Base-by-base conservation (phyloP, 1,140 invertebrate genomes). In the Trissolcus basalis region DNA sequence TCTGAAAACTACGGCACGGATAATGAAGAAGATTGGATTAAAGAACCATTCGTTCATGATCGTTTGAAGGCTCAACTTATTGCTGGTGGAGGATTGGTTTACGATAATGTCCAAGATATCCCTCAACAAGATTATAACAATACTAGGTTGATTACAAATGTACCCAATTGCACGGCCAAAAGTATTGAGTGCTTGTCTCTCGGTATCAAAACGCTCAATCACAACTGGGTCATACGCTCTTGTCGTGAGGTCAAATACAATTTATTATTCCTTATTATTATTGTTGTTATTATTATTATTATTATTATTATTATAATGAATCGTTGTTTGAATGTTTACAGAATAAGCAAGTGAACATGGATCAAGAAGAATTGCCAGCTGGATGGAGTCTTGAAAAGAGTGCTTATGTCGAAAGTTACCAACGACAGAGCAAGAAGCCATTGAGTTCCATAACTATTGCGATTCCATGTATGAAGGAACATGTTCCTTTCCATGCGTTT, bases 91-190 rank as follows among this genome's bases (percentile, higher is more conserved):
- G 91, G 90, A 0, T 83, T 83, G 7, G 85, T 92, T 5, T 90
- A 91, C 72, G 89, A 90, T 11, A 84, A 89, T 27, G 91, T 92
- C 71, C 89, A 90, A 53, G 86, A 90, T 36, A 86, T 92, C 16
- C 90, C 91, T 7, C 81, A 87, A 63, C 90, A 91, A 10, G 90
- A 91, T 11, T 91, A 91, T 55, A 61, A 79, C 0, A 85, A 85
- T 1, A 90, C 89, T 36, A 89, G 87, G 53, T 80, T 91, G 2
- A 90, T 92, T 15, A 89, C 91, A 0, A 90, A 91, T 0, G 82
- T 91, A 33, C 91, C 91, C 0, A 91, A 90, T 58, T 83, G 87
- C n/a, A 91, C 91, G 1, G 89, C 88, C 0, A 92, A 91, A 59
- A 90, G 89, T 71, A 85, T 92, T 33, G 85, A 90, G 27, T 91